These are phyloP conservation scores for Hafferia zeledoni DNA, from an alignment of 2,797 vertebrate genomes.

Conservation along the genomic window DNA sequence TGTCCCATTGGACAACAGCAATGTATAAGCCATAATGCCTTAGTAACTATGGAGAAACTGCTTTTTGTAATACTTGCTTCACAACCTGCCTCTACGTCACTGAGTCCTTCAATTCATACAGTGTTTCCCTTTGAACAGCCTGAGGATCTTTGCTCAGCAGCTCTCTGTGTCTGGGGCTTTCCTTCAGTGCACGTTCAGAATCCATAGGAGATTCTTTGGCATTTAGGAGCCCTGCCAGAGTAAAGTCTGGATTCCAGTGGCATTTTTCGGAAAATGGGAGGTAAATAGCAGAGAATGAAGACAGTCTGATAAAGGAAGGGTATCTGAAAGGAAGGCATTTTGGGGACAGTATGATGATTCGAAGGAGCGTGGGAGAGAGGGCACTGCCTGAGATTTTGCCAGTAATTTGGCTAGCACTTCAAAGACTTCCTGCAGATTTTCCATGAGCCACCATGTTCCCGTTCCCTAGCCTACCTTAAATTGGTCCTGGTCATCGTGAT, in stretches of 20 bases:
- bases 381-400: background rate
- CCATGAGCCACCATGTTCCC: background rate
- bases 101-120: background rate
- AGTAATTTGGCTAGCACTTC: constrained; percentile 23
- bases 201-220: background rate
- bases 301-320: background rate
- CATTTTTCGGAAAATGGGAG: background rate
- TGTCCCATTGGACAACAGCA: background rate
- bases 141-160: background rate
- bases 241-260: background rate
- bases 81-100: background rate
- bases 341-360: background rate
- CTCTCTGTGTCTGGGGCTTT: background rate
- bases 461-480: background rate
- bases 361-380: background rate
- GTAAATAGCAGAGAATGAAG: background rate
- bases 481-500: background rate
- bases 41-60: background rate
- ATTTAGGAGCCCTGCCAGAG: background rate
- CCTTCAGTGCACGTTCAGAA: background rate
- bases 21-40: background rate
- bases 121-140: background rate
- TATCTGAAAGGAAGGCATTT: constrained; percentile 7
- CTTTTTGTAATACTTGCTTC: background rate
- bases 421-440: constrained; percentile 33